phyloP scores from a whole-genome alignment of 92 coral and sea anemone species.

The Zoanthus solanderi region DNA sequence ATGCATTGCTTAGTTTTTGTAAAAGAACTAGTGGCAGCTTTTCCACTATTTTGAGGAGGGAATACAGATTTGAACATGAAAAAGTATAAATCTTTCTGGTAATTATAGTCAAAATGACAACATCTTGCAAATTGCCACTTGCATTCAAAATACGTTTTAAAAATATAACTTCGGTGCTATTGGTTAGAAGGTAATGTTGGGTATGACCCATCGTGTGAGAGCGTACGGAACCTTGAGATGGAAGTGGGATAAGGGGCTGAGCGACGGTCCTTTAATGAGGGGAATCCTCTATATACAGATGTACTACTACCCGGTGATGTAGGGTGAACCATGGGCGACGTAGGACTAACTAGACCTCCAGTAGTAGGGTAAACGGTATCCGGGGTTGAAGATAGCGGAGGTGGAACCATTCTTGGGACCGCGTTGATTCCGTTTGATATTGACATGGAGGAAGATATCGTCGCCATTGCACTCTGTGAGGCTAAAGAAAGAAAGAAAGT shows the following conservation, averaged over 20 bases:
- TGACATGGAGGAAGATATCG: constrained; percentile 15
- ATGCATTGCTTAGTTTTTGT: too few species aligned
- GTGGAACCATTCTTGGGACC: constrained; percentile 39
- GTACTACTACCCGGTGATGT: constrained; percentile 71
- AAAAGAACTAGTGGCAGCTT: too few species aligned
- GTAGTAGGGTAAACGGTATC: constrained; percentile 60
- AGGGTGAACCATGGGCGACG: constrained; percentile 70
- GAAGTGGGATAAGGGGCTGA: constrained; percentile 69
- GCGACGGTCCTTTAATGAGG: constrained; percentile 68
- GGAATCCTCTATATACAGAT: constrained; percentile 69
- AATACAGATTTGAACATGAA: too few species aligned
- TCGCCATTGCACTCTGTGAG: constrained; percentile 37
- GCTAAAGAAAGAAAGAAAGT: neutral
- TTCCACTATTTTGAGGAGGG: too few species aligned
- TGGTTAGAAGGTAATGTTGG: constrained; percentile 48
- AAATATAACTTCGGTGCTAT: neutral
- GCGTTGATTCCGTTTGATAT: constrained; percentile 33
- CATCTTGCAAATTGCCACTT: too few species aligned
- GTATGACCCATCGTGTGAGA: constrained; percentile 56
- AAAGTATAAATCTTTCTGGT: neutral
- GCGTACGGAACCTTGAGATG: constrained; percentile 65
- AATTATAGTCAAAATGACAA: too few species aligned
- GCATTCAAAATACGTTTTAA: neutral
- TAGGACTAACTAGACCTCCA: constrained; percentile 60
- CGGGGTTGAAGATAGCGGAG: constrained; percentile 65